Conservation (phyloP, 2,797 vertebrate genomes). For the Poecilia velifera region DNA sequence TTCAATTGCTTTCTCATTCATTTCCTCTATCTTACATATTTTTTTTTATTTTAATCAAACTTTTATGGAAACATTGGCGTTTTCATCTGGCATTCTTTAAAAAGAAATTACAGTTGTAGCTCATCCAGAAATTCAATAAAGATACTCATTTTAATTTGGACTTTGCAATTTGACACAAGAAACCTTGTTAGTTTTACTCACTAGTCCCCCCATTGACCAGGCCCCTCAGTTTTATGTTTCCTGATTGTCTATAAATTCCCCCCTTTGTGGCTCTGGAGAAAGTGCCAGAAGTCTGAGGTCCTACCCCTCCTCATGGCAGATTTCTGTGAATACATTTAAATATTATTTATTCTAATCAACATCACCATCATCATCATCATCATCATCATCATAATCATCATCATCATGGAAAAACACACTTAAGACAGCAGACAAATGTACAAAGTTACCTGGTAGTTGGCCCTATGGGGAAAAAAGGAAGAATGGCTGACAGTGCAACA, state of each 20-base stretch:
- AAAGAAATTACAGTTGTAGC: constrained; percentile 9
- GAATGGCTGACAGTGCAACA: constrained; percentile 44
- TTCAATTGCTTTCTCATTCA: constrained; percentile 40
- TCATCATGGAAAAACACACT: constrained; percentile 32
- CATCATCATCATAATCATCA: constrained; percentile 41
- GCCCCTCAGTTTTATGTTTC: constrained; percentile 68
- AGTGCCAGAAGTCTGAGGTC: constrained; percentile 57
- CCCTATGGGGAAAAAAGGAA: constrained; percentile 71
- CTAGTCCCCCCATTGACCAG: constrained; percentile 66
- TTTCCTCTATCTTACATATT: constrained; percentile 38
- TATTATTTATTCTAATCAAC: constrained; percentile 54
- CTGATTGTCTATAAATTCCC: constrained; percentile 82
- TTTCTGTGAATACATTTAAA: constrained; percentile 32
- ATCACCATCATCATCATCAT: constrained; percentile 28
- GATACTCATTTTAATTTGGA: constrained; percentile 19
- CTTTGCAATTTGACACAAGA: constrained; percentile 18
- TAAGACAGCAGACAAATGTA: constrained; percentile 64
- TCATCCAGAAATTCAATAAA: constrained; percentile 17
- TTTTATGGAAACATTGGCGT: not conserved
- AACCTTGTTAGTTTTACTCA: constrained; percentile 35
- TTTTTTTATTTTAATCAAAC: not conserved
- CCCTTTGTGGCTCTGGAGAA: constrained; percentile 46
- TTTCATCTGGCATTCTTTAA: constrained; percentile 24
- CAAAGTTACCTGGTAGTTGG: constrained; percentile 86
- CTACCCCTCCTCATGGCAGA: constrained; percentile 81